Percentiles rank a stretch among this genome's conserved stretches.
These are phyloP conservation scores for Hippoglossus hippoglossus DNA, from an alignment of 2,797 vertebrate species.

Conservation along the genomic window DNA sequence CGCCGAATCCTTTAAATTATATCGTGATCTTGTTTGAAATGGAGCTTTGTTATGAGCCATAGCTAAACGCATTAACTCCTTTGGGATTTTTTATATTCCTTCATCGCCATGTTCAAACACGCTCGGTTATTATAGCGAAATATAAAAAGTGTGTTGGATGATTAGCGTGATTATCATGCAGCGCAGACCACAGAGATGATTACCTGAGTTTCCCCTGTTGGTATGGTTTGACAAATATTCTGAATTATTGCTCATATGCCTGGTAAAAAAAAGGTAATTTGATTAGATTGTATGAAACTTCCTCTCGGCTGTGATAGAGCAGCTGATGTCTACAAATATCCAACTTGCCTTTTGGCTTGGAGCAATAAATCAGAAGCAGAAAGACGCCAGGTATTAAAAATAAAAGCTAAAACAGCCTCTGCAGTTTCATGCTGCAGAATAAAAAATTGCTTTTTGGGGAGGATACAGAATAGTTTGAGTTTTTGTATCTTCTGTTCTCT, in stretches of 20 bases:
- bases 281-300: conserved; percentile 60
- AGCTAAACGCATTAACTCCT: conserved; percentile 5
- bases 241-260: conserved; percentile 51
- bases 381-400: conserved; percentile 57
- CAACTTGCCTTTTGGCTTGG: conserved; percentile 50
- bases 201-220: conserved; percentile 1
- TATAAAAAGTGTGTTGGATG: background rate
- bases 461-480: background rate
- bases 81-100: background rate
- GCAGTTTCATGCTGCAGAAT: no score
- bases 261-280: conserved; percentile 36
- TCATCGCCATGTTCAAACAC: conserved; percentile 1
- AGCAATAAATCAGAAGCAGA: conserved; percentile 47
- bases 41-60: background rate
- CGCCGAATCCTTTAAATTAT: conserved; percentile 15
- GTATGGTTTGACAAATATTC: conserved; percentile 44
- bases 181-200: background rate
- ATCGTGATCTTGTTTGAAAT: background rate
- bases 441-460: no score
- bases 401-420: no score
- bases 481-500: background rate
- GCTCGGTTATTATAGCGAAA: background rate
- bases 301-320: conserved; percentile 23
- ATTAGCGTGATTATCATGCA: background rate
- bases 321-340: conserved; percentile 49